phyloP scores from a whole-genome alignment of 2,113 vertebrate genomes.

The Cryptomyrus ogoouensis region DNA sequence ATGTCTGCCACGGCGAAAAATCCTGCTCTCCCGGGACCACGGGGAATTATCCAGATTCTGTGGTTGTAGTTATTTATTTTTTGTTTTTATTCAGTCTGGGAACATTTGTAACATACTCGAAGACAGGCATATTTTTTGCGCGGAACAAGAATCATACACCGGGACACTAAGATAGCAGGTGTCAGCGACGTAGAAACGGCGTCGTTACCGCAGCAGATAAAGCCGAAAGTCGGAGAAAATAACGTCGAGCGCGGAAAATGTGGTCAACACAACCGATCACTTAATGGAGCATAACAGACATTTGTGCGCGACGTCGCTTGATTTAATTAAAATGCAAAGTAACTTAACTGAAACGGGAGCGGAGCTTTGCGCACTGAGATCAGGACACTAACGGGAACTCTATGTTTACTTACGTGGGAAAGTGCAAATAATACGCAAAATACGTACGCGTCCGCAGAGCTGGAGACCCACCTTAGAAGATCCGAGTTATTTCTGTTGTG shows the following conservation, averaged over 20 bases:
- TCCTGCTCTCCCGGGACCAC: not conserved
- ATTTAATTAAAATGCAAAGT: not conserved
- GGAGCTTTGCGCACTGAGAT: not conserved
- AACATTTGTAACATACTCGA: not conserved
- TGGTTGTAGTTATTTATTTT: not conserved
- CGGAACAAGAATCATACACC: not conserved
- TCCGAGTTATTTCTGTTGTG: not conserved
- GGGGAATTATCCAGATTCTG: not conserved
- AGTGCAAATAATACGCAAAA: slow-evolving; percentile 1
- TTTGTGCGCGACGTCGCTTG: not conserved
- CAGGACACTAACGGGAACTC: not conserved
- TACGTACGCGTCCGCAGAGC: not conserved
- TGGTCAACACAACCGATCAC: not conserved
- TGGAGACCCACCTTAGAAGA: not conserved
- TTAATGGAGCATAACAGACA: not conserved
- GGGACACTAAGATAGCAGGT: slow-evolving; percentile 8
- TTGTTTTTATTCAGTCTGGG: not conserved
- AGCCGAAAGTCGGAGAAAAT: not conserved
- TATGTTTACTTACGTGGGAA: not conserved
- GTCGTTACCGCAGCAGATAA: not conserved
- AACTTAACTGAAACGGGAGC: not conserved
- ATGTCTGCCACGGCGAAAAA: not conserved
- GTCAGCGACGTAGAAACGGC: slow-evolving; percentile 13
- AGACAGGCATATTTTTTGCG: not conserved
- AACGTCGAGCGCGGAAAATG: not conserved